phyloP scores from a whole-genome alignment of 2,888 invertebrate species.

The Exocentrus adspersus region DNA sequence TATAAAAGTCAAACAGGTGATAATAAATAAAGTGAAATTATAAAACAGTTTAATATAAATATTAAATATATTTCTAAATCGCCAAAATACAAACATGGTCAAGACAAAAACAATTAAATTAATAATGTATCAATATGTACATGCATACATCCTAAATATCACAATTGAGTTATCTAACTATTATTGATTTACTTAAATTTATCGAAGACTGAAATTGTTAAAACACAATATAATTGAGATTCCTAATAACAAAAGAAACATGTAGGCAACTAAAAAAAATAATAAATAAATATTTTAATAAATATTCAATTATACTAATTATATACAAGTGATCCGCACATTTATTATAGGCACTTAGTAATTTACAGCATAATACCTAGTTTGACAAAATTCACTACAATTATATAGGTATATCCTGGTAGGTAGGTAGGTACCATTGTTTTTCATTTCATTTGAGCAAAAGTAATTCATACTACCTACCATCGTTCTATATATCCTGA shows the following conservation, averaged over 20 bases:
- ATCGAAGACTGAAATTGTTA: constrained; percentile 22
- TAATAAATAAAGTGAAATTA: too few relatives aligned
- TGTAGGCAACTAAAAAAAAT: constrained; percentile 5
- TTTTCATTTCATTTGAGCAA: too few relatives aligned
- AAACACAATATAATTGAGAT: constrained; percentile 31
- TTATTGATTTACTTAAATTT: constrained; percentile 27
- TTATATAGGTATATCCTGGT: too few relatives aligned
- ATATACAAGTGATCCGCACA: constrained; percentile 11
- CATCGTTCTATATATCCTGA: too few relatives aligned
- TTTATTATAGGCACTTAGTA: not conserved
- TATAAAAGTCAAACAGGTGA: too few relatives aligned
- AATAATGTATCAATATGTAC: constrained; percentile 18
- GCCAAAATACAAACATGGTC: constrained; percentile 29
- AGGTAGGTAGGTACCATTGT: too few relatives aligned
- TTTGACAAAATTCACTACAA: not conserved
- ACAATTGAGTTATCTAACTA: constrained; percentile 19
- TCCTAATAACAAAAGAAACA: constrained; percentile 16
- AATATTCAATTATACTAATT: constrained; percentile 10
- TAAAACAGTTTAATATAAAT: constrained; percentile 28
- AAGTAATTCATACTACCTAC: too few relatives aligned
- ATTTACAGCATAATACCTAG: not conserved
- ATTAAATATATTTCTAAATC: constrained; percentile 31
- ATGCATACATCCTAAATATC: constrained; percentile 35
- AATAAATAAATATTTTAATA: constrained; percentile 23
- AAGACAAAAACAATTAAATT: constrained; percentile 25